Base-by-base conservation (phyloP, 2,888 invertebrate species). In the Acheta domesticus region DNA sequence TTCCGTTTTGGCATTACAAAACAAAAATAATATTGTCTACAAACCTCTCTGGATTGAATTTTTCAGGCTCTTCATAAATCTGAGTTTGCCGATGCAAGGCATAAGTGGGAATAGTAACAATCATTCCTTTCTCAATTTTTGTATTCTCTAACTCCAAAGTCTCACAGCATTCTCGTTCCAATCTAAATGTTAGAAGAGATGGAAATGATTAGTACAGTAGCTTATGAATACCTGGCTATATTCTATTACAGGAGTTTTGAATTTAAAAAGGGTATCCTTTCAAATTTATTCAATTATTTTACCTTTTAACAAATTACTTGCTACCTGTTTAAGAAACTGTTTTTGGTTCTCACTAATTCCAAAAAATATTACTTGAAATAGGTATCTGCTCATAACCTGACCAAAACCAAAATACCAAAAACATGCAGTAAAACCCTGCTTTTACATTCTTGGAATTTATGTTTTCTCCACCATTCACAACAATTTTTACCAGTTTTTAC, bases 11-110 rank as follows among this genome's bases (percentile, higher is more conserved):
- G 8, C 8, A 73, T n/a, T 73, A 21, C 4, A 11, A 20, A 16
- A 75, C 1, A 12, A 11, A 20, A 76, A 23, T 76, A 20, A 23
- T 20, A 75, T 75, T 23, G 12, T 75, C 2, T 21, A 75, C 14
- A 11, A 62, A 81, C 77, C 83, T 82, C 75, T 83, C 82, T 16
- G 83, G 83, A 21, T 81, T 80, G 75, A 83, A 83, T 23, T 79
- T 81, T 48, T 82, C 82, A 48, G 83, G 82, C n/a, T 82, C 82
- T 48, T 82, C 79, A 50, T 82, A 83, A 78, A 78, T 81, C 21
- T 82, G 81, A n/a, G 80, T 78, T 14, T 49, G 79, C 36, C 81
- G 81, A 74, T 83, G 83, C n/a, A 83, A 16, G 4, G 82, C 82
- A 75, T 81, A 83, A 5, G 82, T 77, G 16, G 83, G 82, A 19